Evolutionary conservation across 2,888 invertebrate species (phyloP).

Genomic region (Eugnorisma glareosa): DNA sequence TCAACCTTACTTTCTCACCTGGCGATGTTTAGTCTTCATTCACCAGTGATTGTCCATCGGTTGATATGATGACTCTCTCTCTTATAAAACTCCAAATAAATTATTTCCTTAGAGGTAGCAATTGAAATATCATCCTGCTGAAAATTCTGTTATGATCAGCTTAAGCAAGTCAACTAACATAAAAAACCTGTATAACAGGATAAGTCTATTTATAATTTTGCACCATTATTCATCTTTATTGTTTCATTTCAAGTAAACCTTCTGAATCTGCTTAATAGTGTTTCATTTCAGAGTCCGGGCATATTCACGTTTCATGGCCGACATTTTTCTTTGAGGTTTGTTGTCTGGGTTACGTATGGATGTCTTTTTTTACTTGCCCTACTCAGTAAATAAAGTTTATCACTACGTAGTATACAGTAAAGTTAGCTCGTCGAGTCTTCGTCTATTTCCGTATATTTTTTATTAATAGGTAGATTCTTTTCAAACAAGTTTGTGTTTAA

Average conservation of each 20-base stretch:
- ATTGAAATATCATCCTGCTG: not conserved
- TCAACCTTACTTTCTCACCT: not conserved
- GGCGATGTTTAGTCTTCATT: not conserved
- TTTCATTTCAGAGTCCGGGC: slow-evolving; percentile 28
- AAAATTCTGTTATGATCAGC: not conserved
- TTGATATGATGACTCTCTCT: not conserved
- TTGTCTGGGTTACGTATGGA: slow-evolving; percentile 55
- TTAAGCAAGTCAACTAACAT: not conserved
- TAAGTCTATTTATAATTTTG: not conserved
- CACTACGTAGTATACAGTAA: slow-evolving; percentile 15
- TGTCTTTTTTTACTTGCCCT: slow-evolving; percentile 53
- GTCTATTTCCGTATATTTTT: not conserved
- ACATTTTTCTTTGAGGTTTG: slow-evolving; percentile 63
- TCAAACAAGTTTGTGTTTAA: not conserved
- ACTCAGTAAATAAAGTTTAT: slow-evolving; percentile 50
- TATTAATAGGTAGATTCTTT: not conserved
- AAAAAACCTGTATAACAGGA: not conserved
- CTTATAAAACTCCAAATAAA: not conserved
- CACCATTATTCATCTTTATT: not conserved
- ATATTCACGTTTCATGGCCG: slow-evolving; percentile 49
- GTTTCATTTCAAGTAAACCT: not conserved
- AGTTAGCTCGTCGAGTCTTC: not conserved
- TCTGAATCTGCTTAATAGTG: slow-evolving; percentile 11
- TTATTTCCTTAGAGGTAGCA: not conserved
- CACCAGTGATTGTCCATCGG: not conserved